Conservation (phyloP, 2,797 vertebrate species). For the Enteromius viviparus region DNA sequence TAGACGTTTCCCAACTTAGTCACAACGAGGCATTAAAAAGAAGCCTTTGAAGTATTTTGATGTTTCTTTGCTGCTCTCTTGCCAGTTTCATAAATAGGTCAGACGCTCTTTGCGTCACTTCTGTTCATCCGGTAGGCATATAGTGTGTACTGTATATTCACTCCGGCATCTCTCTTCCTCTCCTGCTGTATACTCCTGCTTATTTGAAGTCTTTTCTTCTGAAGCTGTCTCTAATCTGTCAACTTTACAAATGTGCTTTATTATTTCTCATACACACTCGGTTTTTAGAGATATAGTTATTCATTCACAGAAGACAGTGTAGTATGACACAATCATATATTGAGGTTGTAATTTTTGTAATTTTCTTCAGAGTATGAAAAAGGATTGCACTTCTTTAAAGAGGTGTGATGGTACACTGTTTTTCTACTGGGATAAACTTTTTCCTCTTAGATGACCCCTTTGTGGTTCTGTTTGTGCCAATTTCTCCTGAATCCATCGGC, state of each 20-base stretch:
- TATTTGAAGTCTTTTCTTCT: slow-evolving; percentile 37
- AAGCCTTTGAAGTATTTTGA: slow-evolving; percentile 83
- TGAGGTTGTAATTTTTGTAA: slow-evolving; percentile 44
- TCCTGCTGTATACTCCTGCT: slow-evolving; percentile 29
- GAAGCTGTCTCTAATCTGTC: slow-evolving; percentile 34
- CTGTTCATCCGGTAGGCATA: slow-evolving; percentile 50
- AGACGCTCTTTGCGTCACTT: slow-evolving; percentile 68
- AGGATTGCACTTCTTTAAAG: slow-evolving; percentile 23
- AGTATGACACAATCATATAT: slow-evolving; percentile 39
- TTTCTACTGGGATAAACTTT: not conserved
- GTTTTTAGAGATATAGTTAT: slow-evolving; percentile 48
- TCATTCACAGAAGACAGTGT: slow-evolving; percentile 40
- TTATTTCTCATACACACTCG: slow-evolving; percentile 41
- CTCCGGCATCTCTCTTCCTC: slow-evolving; percentile 26
- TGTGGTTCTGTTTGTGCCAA: slow-evolving; percentile 11
- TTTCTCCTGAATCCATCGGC: not conserved
- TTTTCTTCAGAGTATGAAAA: slow-evolving; percentile 30
- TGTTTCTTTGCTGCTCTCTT: slow-evolving; percentile 80
- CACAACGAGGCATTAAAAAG: slow-evolving; percentile 78
- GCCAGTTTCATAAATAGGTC: slow-evolving; percentile 84
- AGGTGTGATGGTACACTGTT: slow-evolving; percentile 35
- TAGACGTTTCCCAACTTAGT: slow-evolving; percentile 68
- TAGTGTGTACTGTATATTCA: slow-evolving; percentile 33
- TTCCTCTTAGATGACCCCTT: slow-evolving; percentile 30
- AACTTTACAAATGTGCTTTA: slow-evolving; percentile 42